phyloP scores from a whole-genome alignment of 1,140 invertebrate genomes.

The Hormaphis cornu region DNA sequence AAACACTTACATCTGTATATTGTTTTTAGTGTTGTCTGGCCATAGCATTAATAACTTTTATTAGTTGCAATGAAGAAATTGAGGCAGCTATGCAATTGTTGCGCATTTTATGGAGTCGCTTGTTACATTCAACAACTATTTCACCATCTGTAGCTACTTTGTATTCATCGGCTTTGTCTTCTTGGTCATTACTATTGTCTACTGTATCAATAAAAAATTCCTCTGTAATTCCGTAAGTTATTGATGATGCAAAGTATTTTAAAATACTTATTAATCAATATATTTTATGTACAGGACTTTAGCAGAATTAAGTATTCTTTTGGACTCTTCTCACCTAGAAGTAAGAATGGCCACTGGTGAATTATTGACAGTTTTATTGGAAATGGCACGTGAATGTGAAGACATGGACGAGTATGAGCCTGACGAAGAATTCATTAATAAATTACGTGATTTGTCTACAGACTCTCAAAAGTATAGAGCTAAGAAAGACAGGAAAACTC shows the following conservation, averaged over 20 bases:
- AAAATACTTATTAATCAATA: no score
- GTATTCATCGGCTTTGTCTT: conserved; percentile 70
- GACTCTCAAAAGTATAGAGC: conserved; percentile 88
- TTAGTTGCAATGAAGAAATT: conserved; percentile 57
- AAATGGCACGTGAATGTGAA: conserved; percentile 52
- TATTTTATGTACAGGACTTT: no score
- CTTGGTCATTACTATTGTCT: conserved; percentile 77
- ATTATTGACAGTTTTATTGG: conserved; percentile 75
- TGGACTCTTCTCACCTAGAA: conserved; percentile 71
- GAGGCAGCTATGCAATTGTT: conserved; percentile 62
- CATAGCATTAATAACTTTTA: conserved; percentile 70
- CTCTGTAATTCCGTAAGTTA: not conserved
- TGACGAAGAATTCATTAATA: conserved; percentile 49
- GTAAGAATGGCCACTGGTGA: conserved; percentile 82
- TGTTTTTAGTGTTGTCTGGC: conserved; percentile 68
- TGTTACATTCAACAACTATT: conserved; percentile 63
- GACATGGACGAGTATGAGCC: conserved; percentile 36
- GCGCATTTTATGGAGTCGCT: conserved; percentile 77
- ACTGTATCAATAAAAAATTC: conserved; percentile 41
- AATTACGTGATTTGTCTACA: conserved; percentile 70
- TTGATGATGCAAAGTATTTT: not conserved
- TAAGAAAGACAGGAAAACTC: conserved; percentile 85
- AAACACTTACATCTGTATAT: conserved; percentile 33
- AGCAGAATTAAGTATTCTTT: conserved; percentile 53
- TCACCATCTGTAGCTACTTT: conserved; percentile 57